These are phyloP conservation scores for Cephus pygmeus DNA, from an alignment of 2,888 invertebrate genomes.

Conservation along the genomic window DNA sequence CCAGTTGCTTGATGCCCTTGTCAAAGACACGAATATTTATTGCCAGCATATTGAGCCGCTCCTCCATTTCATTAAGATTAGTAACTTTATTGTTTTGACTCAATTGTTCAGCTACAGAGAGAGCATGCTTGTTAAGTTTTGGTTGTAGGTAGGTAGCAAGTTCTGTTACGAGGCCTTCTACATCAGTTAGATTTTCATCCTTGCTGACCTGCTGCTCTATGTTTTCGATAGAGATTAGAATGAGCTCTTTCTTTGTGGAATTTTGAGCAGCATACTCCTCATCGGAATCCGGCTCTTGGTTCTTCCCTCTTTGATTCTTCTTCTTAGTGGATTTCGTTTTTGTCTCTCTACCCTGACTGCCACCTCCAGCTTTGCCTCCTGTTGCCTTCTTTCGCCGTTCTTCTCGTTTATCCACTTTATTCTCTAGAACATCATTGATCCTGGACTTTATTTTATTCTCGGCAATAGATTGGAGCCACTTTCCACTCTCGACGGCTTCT, in stretches of 20 bases:
- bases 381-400: constrained; percentile 90
- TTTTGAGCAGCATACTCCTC: constrained; percentile 68
- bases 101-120: constrained; percentile 77
- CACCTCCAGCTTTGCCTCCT: constrained; percentile 90
- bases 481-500: constrained; percentile 76
- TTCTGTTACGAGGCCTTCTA: constrained; percentile 77
- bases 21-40: constrained; percentile 83
- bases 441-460: constrained; percentile 72
- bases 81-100: constrained; percentile 73
- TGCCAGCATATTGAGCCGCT: constrained; percentile 81
- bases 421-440: constrained; percentile 53
- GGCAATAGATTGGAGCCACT: constrained; percentile 75
- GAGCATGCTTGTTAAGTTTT: constrained; percentile 77
- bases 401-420: constrained; percentile 81
- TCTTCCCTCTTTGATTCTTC: constrained; percentile 71
- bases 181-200: constrained; percentile 70
- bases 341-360: constrained; percentile 92
- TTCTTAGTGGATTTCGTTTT: constrained; percentile 95
- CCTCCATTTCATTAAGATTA: constrained; percentile 69
- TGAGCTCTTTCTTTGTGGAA: constrained; percentile 69
- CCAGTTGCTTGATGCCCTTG: constrained; percentile 78
- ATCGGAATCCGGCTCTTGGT: constrained; percentile 74
- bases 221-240: constrained; percentile 76
- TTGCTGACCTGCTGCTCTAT: constrained; percentile 73
- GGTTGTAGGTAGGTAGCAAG: constrained; percentile 78